Evolutionary conservation across 2,113 vertebrate species (phyloP).

Genomic region (Solea senegalensis): DNA sequence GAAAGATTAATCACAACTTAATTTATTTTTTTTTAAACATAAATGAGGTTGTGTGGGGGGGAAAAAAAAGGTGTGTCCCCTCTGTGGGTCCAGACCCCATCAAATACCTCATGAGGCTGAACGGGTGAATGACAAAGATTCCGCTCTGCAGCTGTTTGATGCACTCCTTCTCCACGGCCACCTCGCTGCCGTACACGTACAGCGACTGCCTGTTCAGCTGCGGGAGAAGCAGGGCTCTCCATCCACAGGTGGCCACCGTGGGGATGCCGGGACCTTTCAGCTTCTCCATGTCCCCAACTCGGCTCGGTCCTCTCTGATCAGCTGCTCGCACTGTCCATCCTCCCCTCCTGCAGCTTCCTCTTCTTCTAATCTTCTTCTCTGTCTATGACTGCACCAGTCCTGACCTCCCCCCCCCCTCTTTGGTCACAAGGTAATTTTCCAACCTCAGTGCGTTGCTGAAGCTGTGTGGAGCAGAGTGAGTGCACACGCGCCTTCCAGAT

Average conservation of each 20-base stretch:
- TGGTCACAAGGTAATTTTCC: constrained; percentile 73
- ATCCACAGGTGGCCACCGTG: constrained; percentile 69
- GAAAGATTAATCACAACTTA: no score
- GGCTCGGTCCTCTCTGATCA: constrained; percentile 38
- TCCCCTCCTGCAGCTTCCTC: constrained; percentile 27
- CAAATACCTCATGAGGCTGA: constrained; percentile 82
- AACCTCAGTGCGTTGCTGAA: constrained; percentile 59
- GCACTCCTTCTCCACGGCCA: constrained; percentile 82
- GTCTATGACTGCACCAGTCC: constrained; percentile 43
- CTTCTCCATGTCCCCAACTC: constrained; percentile 69
- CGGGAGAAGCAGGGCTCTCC: constrained; percentile 78
- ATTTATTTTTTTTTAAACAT: no score
- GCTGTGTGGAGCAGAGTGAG: constrained; percentile 54
- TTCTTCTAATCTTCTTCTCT: constrained; percentile 38
- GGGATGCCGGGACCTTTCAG: constrained; percentile 50
- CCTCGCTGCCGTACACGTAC: constrained; percentile 82
- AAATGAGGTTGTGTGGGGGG: no score
- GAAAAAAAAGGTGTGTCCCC: no score
- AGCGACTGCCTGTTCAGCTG: constrained; percentile 82
- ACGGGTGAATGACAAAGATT: constrained; percentile 82
- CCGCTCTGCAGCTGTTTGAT: constrained; percentile 75
- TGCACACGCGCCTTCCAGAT: constrained; percentile 60
- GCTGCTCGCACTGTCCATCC: constrained; percentile 57
- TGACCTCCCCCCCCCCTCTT: constrained; percentile 49
- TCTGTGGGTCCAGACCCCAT: neutral